Base-by-base conservation (phyloP, 2,113 vertebrate genomes). In the Pseudorectes ferrugineus region DNA sequence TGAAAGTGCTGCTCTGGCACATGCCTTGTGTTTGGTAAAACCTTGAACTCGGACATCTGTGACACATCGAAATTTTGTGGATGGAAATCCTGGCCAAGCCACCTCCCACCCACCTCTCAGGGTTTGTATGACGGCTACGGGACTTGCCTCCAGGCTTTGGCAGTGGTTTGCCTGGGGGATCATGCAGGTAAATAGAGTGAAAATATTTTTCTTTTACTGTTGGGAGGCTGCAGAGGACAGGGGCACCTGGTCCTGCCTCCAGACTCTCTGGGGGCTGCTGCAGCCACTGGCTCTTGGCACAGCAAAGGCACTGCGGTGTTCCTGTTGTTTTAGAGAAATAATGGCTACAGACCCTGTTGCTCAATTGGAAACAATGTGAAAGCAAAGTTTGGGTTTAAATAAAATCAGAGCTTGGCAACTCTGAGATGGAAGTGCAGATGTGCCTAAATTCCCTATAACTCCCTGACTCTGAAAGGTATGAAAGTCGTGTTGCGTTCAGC, bases 111-210 rank as follows among this genome's bases (percentile, higher is more conserved):
- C 35, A 29, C 14, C n/a, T 52, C 24, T 2, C 2, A 12, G 54
- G 13, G 14, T 40, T 57, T 57, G n/a, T 31, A 16, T 0, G 0
- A 40, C 12, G 22, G n/a, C 19, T 29, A 10, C 0, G 0, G 66
- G 62, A 59, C 38, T 79, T 59, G 36, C 10, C 62, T 58, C 24
- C 45, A 65, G 63, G 20, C 22, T 61, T 68, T 58, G 17, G 16
- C 35, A 18, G 12, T 23, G 35, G 19, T 63, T 92, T 67, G 17
- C 25, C 17, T 42, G 25, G 5, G 19, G 6, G 12, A 11, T 36
- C 22, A 10, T 8, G n/a, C 24, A 40, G 40, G 40, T 35, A 57
- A 85, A 88, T 5, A 38, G 14, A 74, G 42, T 12, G 42, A 20
- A 66, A 66, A 3, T 17, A 4, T 46, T 73, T 76, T 89, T 42